Base-by-base conservation (phyloP, 2,888 invertebrate genomes). In the Perdita meconis region DNA sequence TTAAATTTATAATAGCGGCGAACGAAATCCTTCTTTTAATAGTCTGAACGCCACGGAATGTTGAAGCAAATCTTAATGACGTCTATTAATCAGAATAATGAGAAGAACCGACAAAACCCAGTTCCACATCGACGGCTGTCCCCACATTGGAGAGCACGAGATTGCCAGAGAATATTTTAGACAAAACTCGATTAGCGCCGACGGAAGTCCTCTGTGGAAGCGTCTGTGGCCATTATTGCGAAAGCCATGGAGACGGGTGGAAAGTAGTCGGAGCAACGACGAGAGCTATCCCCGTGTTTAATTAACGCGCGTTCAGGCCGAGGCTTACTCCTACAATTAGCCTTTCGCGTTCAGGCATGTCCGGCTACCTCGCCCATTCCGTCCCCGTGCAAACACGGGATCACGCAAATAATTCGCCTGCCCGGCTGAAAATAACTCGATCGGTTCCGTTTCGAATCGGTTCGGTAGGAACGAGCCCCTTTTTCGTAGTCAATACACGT, bases 131-230 rank as follows among this genome's bases (percentile, higher is more conserved):
- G 83, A 80, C 59, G 42, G 60, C 24, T 51, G 26, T 69, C 65
- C 67, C 5, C 22, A 40, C 55, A 64, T 12, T 22, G 59, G 36
- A 12, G 13, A 12, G 30, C 57, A 56, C 56, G 67, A 84, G 79
- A 84, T 81, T 85, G 78, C 83, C 78, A 71, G 69, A 73, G 84
- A 80, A 80, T 80, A 85, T 82, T 84, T 85, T 84, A 80, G 80
- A 83, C 76, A 73, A 78, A 83, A 84, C 76, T 85, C 78, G 85
- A 85, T 83, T 83, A 85, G 83, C 57, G 78, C 24, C 3, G 75
- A 78, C 76, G 70, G 78, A 82, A 83, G 80, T 83, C 80, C 85
- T 78, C 80, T 69, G 70, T 68, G 73, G 70, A 59, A 60, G 83
- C 77, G 76, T 83, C 80, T 80, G 71, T 67, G 60, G 47, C 83